Conservation (phyloP, 2,113 vertebrate species). For the Macquaria ambigua region DNA sequence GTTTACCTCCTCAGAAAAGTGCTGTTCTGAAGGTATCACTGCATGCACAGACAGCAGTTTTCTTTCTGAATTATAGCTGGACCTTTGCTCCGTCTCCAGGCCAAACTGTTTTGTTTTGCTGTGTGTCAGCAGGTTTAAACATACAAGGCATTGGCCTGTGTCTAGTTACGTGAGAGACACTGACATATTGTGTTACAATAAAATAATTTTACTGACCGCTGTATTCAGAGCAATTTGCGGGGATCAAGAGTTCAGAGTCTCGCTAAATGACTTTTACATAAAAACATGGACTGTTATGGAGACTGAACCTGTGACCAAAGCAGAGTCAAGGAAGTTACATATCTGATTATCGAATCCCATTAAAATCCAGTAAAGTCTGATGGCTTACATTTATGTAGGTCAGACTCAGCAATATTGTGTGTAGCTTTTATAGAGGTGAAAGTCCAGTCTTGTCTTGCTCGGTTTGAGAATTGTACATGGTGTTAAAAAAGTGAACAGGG, state of each 20-base stretch:
- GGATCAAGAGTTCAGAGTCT: not conserved
- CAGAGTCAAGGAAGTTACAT: not conserved
- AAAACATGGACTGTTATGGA: not conserved
- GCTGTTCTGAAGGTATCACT: not conserved
- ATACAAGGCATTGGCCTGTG: not conserved
- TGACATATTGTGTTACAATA: not conserved
- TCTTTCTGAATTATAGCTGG: constrained; percentile 1
- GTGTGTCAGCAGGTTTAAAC: constrained; percentile 5
- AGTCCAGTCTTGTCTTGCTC: constrained; percentile 24
- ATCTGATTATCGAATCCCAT: constrained; percentile 49
- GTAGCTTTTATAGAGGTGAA: constrained; percentile 39
- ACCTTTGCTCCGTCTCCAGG: constrained; percentile 43
- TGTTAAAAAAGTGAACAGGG: not conserved
- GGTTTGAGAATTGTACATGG: not conserved
- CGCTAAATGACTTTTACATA: not conserved
- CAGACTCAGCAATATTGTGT: not conserved
- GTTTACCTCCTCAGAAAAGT: not conserved
- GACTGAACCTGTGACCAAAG: not conserved
- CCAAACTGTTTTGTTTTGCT: not conserved
- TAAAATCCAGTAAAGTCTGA: constrained; percentile 27
- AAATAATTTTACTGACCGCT: not conserved
- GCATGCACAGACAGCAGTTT: not conserved
- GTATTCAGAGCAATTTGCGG: not conserved
- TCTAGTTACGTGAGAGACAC: not conserved
- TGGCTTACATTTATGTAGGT: constrained; percentile 32